Conservation (phyloP, 2,888 invertebrate species). For the Crioceris asparagi region DNA sequence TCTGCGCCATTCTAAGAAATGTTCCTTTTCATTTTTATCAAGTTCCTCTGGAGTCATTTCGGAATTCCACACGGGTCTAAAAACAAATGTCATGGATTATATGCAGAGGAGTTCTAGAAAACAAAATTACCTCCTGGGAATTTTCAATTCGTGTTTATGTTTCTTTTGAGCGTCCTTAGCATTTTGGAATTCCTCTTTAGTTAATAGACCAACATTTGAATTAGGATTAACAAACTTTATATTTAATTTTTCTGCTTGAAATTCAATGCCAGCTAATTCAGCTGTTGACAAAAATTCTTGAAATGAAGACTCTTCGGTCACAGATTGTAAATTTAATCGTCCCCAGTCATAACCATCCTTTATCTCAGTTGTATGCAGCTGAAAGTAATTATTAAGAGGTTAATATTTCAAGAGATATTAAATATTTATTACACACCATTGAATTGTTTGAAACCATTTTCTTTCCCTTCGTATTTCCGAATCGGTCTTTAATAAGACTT, state of each 20-base stretch:
- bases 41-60: conserved; percentile 72
- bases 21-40: conserved; percentile 63
- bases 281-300: conserved; percentile 95
- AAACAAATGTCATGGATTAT: conserved; percentile 3
- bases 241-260: conserved; percentile 83
- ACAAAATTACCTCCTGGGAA: conserved; percentile 61
- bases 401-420: conserved; percentile 5
- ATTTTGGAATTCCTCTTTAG: conserved; percentile 45
- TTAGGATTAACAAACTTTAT: conserved; percentile 61
- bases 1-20: conserved; percentile 86
- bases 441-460: conserved; percentile 61
- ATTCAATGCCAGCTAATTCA: conserved; percentile 88
- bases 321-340: conserved; percentile 77
- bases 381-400: no score
- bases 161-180: conserved; percentile 45
- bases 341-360: conserved; percentile 90
- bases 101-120: neutral
- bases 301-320: conserved; percentile 91
- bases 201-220: conserved; percentile 48
- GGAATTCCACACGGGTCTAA: conserved; percentile 69
- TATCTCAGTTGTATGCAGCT: conserved; percentile 79
- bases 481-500: conserved; percentile 65
- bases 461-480: conserved; percentile 50
- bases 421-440: conserved; percentile 46
- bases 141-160: conserved; percentile 54